Conservation (phyloP, 2,113 vertebrate genomes). For the human (Homo sapiens) region DNA sequence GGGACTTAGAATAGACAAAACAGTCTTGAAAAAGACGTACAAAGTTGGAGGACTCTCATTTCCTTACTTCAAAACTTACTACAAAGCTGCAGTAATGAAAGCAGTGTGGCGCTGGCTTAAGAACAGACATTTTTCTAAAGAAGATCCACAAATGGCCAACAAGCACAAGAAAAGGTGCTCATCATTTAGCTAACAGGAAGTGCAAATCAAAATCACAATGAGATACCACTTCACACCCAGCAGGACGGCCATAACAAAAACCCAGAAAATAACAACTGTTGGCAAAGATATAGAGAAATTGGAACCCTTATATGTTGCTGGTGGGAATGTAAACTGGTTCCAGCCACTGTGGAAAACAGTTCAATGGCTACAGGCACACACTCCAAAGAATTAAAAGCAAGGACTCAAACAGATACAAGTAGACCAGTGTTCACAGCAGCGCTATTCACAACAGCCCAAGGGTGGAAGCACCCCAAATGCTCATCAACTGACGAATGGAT, state of each 20-base stretch:
- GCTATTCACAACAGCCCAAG: background rate
- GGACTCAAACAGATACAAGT: background rate
- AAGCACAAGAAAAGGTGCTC: background rate
- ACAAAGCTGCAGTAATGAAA: background rate
- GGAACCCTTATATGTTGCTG: background rate
- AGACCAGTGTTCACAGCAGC: background rate
- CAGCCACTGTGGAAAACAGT: background rate
- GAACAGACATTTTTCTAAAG: background rate
- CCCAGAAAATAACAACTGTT: too few species aligned
- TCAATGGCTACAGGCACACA: background rate
- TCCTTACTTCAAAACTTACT: background rate
- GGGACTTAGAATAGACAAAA: background rate
- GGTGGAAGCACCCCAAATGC: background rate
- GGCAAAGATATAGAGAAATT: background rate
- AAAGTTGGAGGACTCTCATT: background rate
- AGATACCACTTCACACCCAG: background rate
- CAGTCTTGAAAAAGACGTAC: background rate
- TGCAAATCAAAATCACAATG: background rate
- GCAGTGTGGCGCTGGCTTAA: background rate
- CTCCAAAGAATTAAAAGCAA: background rate
- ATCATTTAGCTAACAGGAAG: background rate
- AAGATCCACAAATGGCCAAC: background rate
- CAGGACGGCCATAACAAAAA: background rate
- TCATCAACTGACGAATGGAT: background rate
- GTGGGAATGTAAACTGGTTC: background rate